Base-by-base conservation (phyloP, 1,140 invertebrate genomes). In the Druon quercuslanigerum region DNA sequence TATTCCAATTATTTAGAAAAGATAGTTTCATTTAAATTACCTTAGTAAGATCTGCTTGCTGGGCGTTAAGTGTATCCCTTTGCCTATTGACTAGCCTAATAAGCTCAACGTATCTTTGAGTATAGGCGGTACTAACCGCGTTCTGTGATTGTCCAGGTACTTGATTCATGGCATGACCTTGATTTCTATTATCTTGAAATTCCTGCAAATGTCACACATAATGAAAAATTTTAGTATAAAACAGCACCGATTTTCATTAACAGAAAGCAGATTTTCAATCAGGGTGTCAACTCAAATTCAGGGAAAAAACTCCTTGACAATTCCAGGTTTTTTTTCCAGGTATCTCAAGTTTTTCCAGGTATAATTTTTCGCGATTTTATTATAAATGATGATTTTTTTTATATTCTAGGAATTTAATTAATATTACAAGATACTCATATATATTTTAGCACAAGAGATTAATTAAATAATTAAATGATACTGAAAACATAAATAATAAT, bases 21-120 rank as follows among this genome's bases (percentile, higher is more conserved):
- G 19, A 56, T 40, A 57, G 40, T 80, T 80, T 20, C 17, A 51
- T 71, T 25, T 19, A 6, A 66, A 40, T 75, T 91, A 96, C 96
- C 92, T 97, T 97, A 75, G 96, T 96, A 80, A 98, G 92, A 93
- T 98, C 96, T 83, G 96, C 94, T 92, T 98, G 96, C 87, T 98
- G 97, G 79, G 94, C 93, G 73, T 95, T 95, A 71, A 98, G 92
- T 88, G 97, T 97, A 86, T 98, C 97, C 74, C 96, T 92, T 91
- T 98, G 97, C 89, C 95, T 96, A 91, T 97, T 97, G 51, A 98
- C 96, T 82, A 98, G 92, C 80, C 95, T 94, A 50, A 98, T 93
- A 74, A 98, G 92, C 90, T 97, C 96, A 83, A 91, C 89, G 75
- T 92, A 92, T 82, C 91, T 89, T 86, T 92, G 91, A 79, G 91